Evolutionary conservation across 1,140 invertebrate species (phyloP), one percentile per base, ranked within the genome.

Genomic region (Zaprionus nigranus): DNA sequence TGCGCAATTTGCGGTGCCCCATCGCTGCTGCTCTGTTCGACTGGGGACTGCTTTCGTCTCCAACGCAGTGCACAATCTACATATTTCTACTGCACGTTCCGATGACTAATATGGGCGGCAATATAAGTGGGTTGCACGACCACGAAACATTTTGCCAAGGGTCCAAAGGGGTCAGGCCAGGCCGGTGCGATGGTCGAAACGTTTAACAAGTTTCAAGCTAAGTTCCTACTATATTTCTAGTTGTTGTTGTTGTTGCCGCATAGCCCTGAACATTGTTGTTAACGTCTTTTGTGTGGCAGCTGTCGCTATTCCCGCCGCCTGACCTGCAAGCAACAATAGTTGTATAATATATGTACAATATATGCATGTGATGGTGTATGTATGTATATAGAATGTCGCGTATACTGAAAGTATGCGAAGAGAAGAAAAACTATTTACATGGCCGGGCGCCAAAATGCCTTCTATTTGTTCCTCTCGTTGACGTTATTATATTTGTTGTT

Each of bases 161-260:
- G 59, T 26, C 28, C 24, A 26, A 66, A 40, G 59, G 57, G 51
- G 7, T 34, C 40, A 40, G 57, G 60, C 53, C 53, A 40, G 6
- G 20, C 22, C 26, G 22, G 73, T 26, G 46, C 24, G 68, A 82
- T 77, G 83, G 84, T 87, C 72, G 74, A 76, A 87, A 56, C 81
- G 80, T 87, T 87, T 87, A 87, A 81, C 78, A 76, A 64, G 72
- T 66, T 34, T 15, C 38, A 49, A 26, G 20, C 57, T 38, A 28
- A 43, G 34, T 64, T 36, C 59, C 20, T 62, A 43, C 17, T 34
- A 12, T 28, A 49, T 57, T 28, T 46, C 26, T 34, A n/a, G n/a
- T n/a, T n/a, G n/a, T n/a, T 40, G 15, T 28, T 34, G 26, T 30
- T 57, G 75, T 78, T 82, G 62, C 43, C 72, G 54, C 40, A 49